Conservation (phyloP, 1,140 invertebrate species). For the Zophobas atratus region DNA sequence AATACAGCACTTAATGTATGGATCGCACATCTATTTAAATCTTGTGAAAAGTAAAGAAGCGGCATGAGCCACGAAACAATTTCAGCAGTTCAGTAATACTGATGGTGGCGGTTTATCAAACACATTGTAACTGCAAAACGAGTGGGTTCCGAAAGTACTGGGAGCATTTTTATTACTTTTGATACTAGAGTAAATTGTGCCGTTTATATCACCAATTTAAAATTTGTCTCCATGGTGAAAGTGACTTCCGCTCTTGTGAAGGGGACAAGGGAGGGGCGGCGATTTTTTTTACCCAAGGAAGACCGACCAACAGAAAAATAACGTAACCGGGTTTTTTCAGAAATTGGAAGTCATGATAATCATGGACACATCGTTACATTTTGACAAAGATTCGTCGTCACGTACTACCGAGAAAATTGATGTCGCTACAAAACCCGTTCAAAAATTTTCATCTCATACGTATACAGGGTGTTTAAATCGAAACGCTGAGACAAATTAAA, state of each 20-base stretch:
- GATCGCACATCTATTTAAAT: not conserved
- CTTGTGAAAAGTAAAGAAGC: not conserved
- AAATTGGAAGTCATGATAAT: constrained; percentile 9
- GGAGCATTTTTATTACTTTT: constrained; percentile 11
- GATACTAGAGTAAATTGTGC: constrained; percentile 37
- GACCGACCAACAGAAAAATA: not conserved
- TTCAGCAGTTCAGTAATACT: constrained; percentile 17
- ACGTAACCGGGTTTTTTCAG: not conserved
- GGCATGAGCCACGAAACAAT: not conserved
- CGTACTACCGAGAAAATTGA: constrained; percentile 10
- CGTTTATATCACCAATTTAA: constrained; percentile 32
- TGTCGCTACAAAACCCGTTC: constrained; percentile 3
- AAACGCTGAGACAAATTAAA: constrained; percentile 1
- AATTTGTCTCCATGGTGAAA: constrained; percentile 17
- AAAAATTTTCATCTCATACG: not conserved
- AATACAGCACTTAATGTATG: not conserved
- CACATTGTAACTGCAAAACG: too few relatives aligned
- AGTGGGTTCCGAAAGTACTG: too few relatives aligned
- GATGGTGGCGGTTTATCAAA: not conserved
- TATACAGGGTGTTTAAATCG: constrained; percentile 8
- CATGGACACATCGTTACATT: constrained; percentile 29
- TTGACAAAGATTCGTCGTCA: not conserved
- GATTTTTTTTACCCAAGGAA: not conserved
- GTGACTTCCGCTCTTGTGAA: constrained; percentile 16
- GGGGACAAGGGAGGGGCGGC: not conserved